Base-by-base conservation (phyloP, 2,888 invertebrate species). In the Aleiodes alternator region DNA sequence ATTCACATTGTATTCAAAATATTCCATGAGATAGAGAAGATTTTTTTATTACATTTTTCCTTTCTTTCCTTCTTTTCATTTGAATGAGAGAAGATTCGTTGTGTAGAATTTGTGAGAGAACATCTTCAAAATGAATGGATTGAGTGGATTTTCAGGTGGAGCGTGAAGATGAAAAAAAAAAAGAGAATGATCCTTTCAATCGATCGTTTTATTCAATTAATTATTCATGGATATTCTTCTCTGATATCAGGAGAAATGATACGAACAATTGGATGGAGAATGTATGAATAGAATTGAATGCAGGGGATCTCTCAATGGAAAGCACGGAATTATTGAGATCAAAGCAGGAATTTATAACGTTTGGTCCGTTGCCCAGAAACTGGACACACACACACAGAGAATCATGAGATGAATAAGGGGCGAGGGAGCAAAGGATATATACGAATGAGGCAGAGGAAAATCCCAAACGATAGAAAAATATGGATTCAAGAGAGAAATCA, bases 361-460 rank as follows among this genome's bases (percentile, higher is more conserved):
- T 57, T 57, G 57, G 57, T 57, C 57, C 57, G 31, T 57, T 57
- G 57, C 57, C 57, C 57, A 57, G 57, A 43, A 43, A 57, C 57
- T 57, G 57, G 57, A 57, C 57, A 51, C 51, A 51, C n/a, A 51
- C 6, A 43, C 7, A 43, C 7, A 43, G 43, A 43, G 43, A 43
- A 43, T 43, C 43, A 43, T 43, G 43, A 3, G 16, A 53, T 12
- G 16, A 53, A 53, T 16, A 16, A 53, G 16, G n/a, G 6, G 16
- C 14, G 14, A 51, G n/a, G 51, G 14, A 51, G 14, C 6, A n/a
- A 51, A n/a, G 14, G 14, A 4, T 51, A 51, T 51, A 51, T 51
- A 14, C 14, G 14, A 14, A 16, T 16, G 29, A 11, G 7, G 56
- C 0, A 8, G 9, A 43, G 43, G 38, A 64, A 64, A 64, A 64